phyloP scores from a whole-genome alignment of 1,140 invertebrate genomes.

The Drosophila mayri region DNA sequence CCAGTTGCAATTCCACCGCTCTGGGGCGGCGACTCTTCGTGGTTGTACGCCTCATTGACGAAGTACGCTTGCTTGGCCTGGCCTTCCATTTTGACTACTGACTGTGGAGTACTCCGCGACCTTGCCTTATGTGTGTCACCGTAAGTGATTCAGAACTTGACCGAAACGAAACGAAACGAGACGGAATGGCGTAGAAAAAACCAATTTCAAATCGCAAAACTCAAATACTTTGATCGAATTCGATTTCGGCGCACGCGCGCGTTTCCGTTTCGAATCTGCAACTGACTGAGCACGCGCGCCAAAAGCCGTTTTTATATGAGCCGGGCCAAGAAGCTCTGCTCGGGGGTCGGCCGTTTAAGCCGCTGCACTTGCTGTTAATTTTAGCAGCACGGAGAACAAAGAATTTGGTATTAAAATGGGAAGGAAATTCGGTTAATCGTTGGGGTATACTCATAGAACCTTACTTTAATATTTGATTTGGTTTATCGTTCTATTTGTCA shows the following conservation, averaged over 20 bases:
- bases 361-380: conserved; percentile 43
- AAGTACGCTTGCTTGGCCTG: conserved; percentile 79
- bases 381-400: conserved; percentile 12
- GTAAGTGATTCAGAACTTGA: conserved; percentile 63
- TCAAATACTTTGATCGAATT: conserved; percentile 43
- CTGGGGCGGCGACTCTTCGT: conserved; percentile 50
- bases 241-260: conserved; percentile 66
- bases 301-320: conserved; percentile 75
- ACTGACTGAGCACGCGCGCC: conserved; percentile 78
- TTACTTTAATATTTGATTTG: too few species aligned
- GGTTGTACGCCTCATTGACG: conserved; percentile 76
- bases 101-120: conserved; percentile 24
- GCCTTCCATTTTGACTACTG: conserved; percentile 64
- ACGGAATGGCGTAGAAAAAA: conserved; percentile 15
- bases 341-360: conserved; percentile 28
- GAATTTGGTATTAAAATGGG: not conserved
- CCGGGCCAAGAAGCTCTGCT: conserved; percentile 34
- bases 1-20: conserved; percentile 9
- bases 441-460: not conserved
- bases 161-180: conserved; percentile 8
- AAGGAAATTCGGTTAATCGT: not conserved
- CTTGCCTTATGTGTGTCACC: conserved; percentile 72
- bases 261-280: conserved; percentile 77
- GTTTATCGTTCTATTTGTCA: not conserved
- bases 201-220: conserved; percentile 38